phyloP scores from a whole-genome alignment of 92 coral and sea anemone genomes.

The Siderastrea radians region DNA sequence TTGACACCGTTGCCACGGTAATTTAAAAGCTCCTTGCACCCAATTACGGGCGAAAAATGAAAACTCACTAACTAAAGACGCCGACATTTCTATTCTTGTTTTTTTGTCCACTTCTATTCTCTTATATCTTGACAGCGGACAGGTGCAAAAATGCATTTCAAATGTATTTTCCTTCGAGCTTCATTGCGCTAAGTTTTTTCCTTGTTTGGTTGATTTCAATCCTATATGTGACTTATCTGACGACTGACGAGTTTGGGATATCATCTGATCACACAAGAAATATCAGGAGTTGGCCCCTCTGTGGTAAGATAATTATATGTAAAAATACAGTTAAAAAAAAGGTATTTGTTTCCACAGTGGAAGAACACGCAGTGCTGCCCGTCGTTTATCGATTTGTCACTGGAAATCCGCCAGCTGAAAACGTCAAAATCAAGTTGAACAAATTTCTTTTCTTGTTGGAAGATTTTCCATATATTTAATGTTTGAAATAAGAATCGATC shows the following conservation, averaged over 20 bases:
- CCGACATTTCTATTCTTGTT: conserved; percentile 12
- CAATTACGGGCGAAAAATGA: conserved; percentile 31
- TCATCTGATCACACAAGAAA: not conserved
- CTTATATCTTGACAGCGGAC: conserved; percentile 30
- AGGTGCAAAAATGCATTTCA: conserved; percentile 29
- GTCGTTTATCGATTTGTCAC: not conserved
- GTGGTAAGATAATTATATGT: conserved; percentile 1
- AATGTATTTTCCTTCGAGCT: not conserved
- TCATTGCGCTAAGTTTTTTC: not conserved
- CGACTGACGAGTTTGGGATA: not conserved
- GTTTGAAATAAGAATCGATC: too few species aligned
- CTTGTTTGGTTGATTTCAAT: not conserved
- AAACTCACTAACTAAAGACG: conserved; percentile 1
- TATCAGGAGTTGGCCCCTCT: not conserved
- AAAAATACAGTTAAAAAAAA: not conserved
- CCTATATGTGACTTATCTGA: not conserved
- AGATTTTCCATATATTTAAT: too few species aligned
- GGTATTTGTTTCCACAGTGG: too few species aligned
- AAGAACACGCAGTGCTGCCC: not conserved
- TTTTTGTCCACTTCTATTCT: not conserved
- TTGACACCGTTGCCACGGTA: conserved; percentile 38
- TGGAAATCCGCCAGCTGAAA: too few species aligned
- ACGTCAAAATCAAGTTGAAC: too few species aligned
- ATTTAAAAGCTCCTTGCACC: conserved; percentile 4
- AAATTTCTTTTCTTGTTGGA: too few species aligned